Evolutionary conservation across 2,888 invertebrate genomes (phyloP).

Genomic region (Orchestes rusci): DNA sequence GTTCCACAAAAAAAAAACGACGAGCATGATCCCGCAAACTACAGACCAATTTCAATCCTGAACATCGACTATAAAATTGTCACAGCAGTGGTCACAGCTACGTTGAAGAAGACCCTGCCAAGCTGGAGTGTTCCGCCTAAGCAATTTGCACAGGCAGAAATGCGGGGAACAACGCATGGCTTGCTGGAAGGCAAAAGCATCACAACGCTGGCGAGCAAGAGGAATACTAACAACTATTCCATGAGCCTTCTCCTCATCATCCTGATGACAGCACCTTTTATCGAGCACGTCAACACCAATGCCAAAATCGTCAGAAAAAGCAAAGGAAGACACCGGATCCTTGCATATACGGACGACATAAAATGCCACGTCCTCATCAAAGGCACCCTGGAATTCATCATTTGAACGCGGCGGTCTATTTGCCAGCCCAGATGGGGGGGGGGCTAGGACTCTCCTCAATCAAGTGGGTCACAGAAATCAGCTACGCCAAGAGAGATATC

Average conservation of each 20-base stretch:
- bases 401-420: constrained; percentile 14
- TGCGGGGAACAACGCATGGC: constrained; percentile 24
- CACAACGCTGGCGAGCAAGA: constrained; percentile 19
- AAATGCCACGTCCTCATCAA: too few relatives aligned
- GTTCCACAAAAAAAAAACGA: too few relatives aligned
- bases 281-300: too few relatives aligned
- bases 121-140: constrained; percentile 21
- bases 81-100: constrained; percentile 23
- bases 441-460: constrained; percentile 15
- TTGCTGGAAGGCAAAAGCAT: constrained; percentile 24
- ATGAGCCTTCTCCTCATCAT: too few relatives aligned
- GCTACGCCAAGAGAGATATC: constrained; percentile 12
- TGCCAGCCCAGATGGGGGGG: constrained; percentile 5
- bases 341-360: too few relatives aligned
- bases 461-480: constrained; percentile 7
- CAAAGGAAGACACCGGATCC: too few relatives aligned
- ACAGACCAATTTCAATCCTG: constrained; percentile 29
- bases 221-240: constrained; percentile 19
- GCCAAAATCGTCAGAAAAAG: too few relatives aligned
- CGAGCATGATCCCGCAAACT: not conserved
- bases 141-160: constrained; percentile 23
- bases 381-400: too few relatives aligned
- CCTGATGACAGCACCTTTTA: too few relatives aligned
- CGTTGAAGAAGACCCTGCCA: constrained; percentile 14
- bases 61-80: constrained; percentile 31